Evolutionary conservation across 2,113 vertebrate genomes (phyloP).

Genomic region (Rafetus swinhoei): DNA sequence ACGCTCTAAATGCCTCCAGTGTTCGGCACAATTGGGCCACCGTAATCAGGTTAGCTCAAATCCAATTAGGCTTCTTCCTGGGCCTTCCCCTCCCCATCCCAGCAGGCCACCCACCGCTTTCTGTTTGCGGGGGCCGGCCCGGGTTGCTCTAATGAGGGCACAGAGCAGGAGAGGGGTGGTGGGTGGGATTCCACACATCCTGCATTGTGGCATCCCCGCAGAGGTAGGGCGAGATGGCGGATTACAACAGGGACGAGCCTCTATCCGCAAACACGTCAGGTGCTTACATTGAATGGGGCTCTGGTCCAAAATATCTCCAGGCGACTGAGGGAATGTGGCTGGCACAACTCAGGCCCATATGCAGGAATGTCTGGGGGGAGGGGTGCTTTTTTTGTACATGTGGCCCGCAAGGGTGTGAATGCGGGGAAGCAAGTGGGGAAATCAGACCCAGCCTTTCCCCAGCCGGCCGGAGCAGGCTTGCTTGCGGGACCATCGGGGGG

Average conservation of each 20-base stretch:
- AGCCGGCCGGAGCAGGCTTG: too few relatives aligned
- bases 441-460: too few relatives aligned
- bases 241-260: not conserved
- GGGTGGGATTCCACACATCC: not conserved
- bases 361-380: too few relatives aligned
- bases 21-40: not conserved
- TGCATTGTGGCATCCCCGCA: not conserved
- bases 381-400: too few relatives aligned
- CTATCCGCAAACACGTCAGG: not conserved
- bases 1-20: accelerated
- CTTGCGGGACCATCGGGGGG: too few relatives aligned
- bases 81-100: not conserved
- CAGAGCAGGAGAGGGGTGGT: accelerated
- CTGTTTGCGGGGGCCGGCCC: not conserved
- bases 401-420: too few relatives aligned
- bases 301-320: not conserved
- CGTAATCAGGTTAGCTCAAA: not conserved
- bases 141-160: accelerated
- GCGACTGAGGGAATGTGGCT: not conserved
- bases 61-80: not conserved
- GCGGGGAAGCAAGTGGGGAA: too few relatives aligned
- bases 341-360: not conserved
- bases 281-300: accelerated
- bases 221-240: not conserved
- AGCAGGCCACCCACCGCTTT: not conserved